Conservation (phyloP, 2,888 invertebrate species). For the Ophion ellenae region DNA sequence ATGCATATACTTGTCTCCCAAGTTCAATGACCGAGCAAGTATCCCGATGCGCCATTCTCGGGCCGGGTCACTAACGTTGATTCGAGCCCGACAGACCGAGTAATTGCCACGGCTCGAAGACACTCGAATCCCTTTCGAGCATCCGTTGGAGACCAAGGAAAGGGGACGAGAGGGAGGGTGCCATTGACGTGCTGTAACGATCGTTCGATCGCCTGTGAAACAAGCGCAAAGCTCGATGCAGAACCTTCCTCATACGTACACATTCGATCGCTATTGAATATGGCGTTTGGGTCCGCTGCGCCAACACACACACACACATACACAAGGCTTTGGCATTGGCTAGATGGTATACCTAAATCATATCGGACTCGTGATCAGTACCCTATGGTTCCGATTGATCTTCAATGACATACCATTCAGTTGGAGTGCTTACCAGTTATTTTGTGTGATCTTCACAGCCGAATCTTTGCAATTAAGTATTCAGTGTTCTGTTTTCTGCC, state of each 20-base stretch:
- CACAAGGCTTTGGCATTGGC: neutral
- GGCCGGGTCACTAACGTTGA: slow-evolving; percentile 65
- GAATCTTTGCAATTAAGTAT: no score
- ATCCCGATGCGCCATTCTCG: slow-evolving; percentile 61
- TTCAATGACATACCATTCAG: no score
- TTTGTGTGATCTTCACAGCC: no score
- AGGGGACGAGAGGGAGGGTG: neutral
- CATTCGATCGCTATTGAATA: slow-evolving; percentile 17
- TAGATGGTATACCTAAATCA: neutral
- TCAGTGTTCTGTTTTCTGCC: no score
- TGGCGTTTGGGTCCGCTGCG: neutral
- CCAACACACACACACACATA: neutral
- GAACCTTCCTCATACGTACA: slow-evolving; percentile 16
- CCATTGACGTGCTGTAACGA: slow-evolving; percentile 31
- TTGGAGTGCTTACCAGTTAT: no score
- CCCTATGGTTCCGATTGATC: neutral
- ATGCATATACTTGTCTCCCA: slow-evolving; percentile 71
- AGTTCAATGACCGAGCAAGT: slow-evolving; percentile 42
- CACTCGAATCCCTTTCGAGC: slow-evolving; percentile 45
- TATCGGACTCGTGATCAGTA: slow-evolving; percentile 2
- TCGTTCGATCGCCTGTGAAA: slow-evolving; percentile 47
- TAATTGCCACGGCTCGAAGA: slow-evolving; percentile 63
- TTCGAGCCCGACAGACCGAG: slow-evolving; percentile 64
- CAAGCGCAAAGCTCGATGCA: slow-evolving; percentile 44
- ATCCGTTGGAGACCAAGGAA: slow-evolving; percentile 4